Conservation (phyloP, 2,113 vertebrate genomes). For the Egretta garzetta region DNA sequence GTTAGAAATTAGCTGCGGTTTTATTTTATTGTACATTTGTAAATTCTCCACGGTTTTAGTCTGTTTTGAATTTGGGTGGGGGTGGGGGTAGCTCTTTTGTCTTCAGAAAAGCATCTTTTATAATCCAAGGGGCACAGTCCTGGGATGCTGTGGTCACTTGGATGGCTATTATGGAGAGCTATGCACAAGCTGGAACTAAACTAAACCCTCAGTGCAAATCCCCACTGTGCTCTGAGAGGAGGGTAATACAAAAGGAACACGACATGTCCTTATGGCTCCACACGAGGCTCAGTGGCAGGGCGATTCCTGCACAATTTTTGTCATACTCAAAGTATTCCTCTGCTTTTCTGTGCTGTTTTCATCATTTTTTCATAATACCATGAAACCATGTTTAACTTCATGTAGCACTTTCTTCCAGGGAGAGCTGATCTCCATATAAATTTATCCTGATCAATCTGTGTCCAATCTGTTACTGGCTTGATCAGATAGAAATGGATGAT, state of each 20-base stretch:
- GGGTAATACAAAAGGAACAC: neutral
- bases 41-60: neutral
- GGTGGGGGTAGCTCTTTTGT: neutral
- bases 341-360: neutral
- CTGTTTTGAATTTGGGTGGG: neutral
- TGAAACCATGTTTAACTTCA: neutral
- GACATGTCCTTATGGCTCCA: neutral
- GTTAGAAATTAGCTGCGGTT: neutral
- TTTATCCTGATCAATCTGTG: slow-evolving; percentile 9
- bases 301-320: neutral
- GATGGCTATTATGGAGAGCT: neutral
- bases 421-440: neutral
- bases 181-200: neutral
- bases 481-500: slow-evolving; percentile 12
- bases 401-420: neutral
- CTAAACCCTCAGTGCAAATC: neutral
- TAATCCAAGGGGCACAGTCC: neutral
- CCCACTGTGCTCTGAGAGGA: neutral
- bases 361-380: neutral
- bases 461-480: slow-evolving; percentile 38
- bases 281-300: neutral
- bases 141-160: neutral
- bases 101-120: neutral
- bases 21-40: neutral
- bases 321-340: neutral